A percentile compares a stretch with the other conserved stretches of the same genome.
Conservation (phyloP, 1,140 invertebrate species). For the Atta texana region DNA sequence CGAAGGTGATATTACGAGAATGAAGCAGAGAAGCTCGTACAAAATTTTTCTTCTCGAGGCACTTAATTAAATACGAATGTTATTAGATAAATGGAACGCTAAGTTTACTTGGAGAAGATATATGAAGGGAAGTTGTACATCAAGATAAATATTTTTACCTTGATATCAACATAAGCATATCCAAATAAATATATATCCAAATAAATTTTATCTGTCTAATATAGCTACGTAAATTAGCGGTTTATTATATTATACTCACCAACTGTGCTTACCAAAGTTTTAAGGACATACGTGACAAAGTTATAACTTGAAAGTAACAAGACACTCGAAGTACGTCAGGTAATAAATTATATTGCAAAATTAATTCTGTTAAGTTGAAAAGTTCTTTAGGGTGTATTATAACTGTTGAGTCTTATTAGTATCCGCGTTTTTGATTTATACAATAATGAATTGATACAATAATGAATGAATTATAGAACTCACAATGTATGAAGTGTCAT, state of each 20-base stretch:
- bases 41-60: slow-evolving; percentile 35
- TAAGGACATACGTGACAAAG: background rate
- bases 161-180: background rate
- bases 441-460: slow-evolving; percentile 12
- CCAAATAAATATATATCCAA: background rate
- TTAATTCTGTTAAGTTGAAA: background rate
- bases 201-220: slow-evolving; percentile 6
- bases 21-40: background rate
- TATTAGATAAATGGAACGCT: slow-evolving; percentile 13
- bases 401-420: background rate
- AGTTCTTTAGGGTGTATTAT: background rate
- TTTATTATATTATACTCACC: background rate
- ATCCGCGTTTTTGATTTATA: background rate
- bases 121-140: background rate
- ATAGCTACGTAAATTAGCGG: background rate
- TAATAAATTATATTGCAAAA: slow-evolving; percentile 28
- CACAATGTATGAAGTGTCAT: background rate
- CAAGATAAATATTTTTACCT: background rate
- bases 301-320: slow-evolving; percentile 9
- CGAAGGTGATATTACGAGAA: slow-evolving; percentile 12
- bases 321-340: background rate
- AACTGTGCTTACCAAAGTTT: background rate
- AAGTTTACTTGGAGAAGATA: background rate
- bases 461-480: background rate
- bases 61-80: slow-evolving; percentile 37